A percentile compares a stretch with the other conserved stretches of the same genome.
These are phyloP conservation scores for Tetanocera ferruginea DNA, from an alignment of 2,888 invertebrate species.

Conservation along the genomic window DNA sequence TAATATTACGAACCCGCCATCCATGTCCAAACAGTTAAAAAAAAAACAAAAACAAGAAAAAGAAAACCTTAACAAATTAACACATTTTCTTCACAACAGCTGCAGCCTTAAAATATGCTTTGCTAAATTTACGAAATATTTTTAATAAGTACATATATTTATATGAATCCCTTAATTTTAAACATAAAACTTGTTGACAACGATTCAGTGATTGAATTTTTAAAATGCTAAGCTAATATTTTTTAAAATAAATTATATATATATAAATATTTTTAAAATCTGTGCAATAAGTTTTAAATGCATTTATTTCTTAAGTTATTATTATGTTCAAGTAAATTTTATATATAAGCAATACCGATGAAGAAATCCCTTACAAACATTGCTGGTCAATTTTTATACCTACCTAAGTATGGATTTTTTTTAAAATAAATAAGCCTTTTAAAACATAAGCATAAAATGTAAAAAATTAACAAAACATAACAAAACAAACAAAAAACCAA, in stretches of 20 bases:
- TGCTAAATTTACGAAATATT: neutral
- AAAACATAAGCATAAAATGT: constrained; percentile 29
- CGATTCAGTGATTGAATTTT: constrained; percentile 17
- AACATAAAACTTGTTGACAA: constrained; percentile 10
- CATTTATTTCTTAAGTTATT: constrained; percentile 1
- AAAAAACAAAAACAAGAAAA: too few relatives aligned
- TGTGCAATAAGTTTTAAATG: constrained; percentile 26
- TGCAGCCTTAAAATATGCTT: neutral
- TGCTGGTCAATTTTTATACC: constrained; percentile 38
- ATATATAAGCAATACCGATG: constrained; percentile 28
- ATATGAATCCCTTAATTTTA: neutral
- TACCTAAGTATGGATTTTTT: constrained; percentile 28
- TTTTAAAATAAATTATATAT: neutral
- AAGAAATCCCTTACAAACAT: constrained; percentile 27
- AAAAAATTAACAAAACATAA: constrained; percentile 1
- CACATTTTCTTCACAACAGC: neutral
- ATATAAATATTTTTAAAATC: constrained; percentile 13
- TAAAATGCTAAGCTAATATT: constrained; percentile 9
- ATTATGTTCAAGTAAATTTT: constrained; percentile 8
- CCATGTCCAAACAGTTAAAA: too few relatives aligned
- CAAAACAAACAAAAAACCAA: neutral
- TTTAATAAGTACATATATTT: too few relatives aligned
- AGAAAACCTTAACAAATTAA: neutral
- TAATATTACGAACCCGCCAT: too few relatives aligned
- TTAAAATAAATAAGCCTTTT: constrained; percentile 28